phyloP scores from a whole-genome alignment of 2,888 invertebrate species.

The Drosophila testacea region DNA sequence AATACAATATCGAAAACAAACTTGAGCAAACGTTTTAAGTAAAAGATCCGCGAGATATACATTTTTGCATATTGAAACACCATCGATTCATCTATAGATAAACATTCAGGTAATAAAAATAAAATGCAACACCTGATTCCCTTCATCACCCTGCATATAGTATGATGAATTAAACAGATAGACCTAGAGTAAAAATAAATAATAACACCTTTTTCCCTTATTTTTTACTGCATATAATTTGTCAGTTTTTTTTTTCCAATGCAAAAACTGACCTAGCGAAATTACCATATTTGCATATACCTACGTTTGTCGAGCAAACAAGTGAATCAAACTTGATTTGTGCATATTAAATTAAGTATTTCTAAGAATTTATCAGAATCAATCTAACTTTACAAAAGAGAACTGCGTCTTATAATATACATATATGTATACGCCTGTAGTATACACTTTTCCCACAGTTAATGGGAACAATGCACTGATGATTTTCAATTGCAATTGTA shows the following conservation, averaged over 20 bases:
- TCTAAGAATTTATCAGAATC: background rate
- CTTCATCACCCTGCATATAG: too few relatives aligned
- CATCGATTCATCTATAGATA: background rate
- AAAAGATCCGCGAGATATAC: background rate
- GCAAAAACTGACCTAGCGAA: background rate
- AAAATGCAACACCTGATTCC: too few relatives aligned
- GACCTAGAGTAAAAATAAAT: too few relatives aligned
- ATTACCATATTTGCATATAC: background rate
- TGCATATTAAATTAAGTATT: constrained; percentile 13
- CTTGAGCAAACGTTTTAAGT: background rate
- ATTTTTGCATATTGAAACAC: background rate
- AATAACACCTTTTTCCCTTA: too few relatives aligned
- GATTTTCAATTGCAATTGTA: constrained; percentile 14
- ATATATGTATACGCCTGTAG: background rate
- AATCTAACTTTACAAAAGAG: background rate
- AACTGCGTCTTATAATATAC: background rate
- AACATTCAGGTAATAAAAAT: too few relatives aligned
- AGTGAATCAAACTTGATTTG: constrained; percentile 8
- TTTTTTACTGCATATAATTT: background rate
- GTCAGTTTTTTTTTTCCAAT: background rate
- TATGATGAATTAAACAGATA: too few relatives aligned
- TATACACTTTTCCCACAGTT: constrained; percentile 7
- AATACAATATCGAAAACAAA: background rate
- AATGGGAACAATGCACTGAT: constrained; percentile 6
- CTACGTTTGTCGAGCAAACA: background rate